Evolutionary conservation across 2,888 invertebrate species (phyloP), one percentile per base, ranked within the genome.

Genomic region (Hetaerina titia): DNA sequence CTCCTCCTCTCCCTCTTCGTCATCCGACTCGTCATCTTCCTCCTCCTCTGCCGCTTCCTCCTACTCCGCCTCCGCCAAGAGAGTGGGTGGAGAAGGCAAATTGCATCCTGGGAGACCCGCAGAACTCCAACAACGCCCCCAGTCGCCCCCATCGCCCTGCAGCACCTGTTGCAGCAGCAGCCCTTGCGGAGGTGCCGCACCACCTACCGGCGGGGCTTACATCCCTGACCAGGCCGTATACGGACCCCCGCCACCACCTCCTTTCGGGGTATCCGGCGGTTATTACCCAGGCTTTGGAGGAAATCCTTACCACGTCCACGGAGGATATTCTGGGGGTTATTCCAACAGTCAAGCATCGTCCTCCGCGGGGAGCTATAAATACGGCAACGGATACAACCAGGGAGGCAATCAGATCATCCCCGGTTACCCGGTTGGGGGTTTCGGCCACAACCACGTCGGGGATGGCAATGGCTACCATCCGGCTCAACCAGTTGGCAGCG

Each of bases 331-430:
- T 13, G 92, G 92, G 2, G 69, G 92, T 45, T 69, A 74, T 45
- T 92, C 92, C 45, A 69, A 81, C 81, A 81, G 81, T 13, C 81
- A 81, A 81, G 81, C 92, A 13, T 22, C 92, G 57, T 92, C 92
- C 0, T 92, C 69, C 69, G 64, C 63, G 11, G 56, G 56, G 56
- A 31, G 69, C 56, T 69, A 92, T 8, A 69, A 69, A 56, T 56
- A 69, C 22, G 25, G 63, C 56, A 56, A 64, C 56, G 56, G 69
- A 22, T 69, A 56, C 56, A 45, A 56, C 8, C 92, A 56, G 0
- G 56, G 69, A 11, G 69, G 92, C 4, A 69, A 56, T n/a, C 64
- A 45, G n/a, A 57, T 56, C 74, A n/a, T 74, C 69, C 74, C 56
- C 63, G 31, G 45, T 11, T 45, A 63, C 90, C 31, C 90, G 19